These are phyloP conservation scores for Theretra japonica DNA, from an alignment of 2,888 invertebrate genomes.

Conservation along the genomic window DNA sequence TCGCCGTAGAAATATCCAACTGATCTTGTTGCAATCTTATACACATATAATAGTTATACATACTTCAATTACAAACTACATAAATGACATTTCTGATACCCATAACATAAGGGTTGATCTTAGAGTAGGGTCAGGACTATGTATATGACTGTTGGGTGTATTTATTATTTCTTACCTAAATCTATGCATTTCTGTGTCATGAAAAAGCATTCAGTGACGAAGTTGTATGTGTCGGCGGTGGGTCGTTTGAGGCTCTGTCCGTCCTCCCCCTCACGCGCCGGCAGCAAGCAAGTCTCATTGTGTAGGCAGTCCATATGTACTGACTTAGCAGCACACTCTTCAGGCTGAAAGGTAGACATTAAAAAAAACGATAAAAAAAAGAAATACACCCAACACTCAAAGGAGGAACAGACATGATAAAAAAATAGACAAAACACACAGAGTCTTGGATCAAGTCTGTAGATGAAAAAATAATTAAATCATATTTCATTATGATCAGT, in stretches of 20 bases:
- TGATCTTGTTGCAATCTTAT: no score
- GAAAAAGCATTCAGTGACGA: conserved; percentile 96
- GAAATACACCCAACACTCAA: neutral
- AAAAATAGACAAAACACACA: no score
- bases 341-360: conserved; percentile 74
- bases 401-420: no score
- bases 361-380: neutral
- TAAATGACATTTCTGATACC: no score
- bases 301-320: conserved; percentile 89
- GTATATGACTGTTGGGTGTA: no score
- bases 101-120: no score
- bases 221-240: conserved; percentile 87
- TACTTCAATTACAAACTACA: neutral
- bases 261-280: conserved; percentile 84
- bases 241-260: conserved; percentile 75
- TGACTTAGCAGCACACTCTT: conserved; percentile 85
- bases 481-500: no score
- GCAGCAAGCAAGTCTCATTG: conserved; percentile 92
- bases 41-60: no score
- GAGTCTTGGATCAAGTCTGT: no score
- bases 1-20: no score
- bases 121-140: no score
- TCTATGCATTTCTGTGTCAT: conserved; percentile 95
- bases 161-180: conserved; percentile 82
- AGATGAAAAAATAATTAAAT: no score